Conservation (phyloP, 2,888 invertebrate genomes). For the Drosophila borborema region DNA sequence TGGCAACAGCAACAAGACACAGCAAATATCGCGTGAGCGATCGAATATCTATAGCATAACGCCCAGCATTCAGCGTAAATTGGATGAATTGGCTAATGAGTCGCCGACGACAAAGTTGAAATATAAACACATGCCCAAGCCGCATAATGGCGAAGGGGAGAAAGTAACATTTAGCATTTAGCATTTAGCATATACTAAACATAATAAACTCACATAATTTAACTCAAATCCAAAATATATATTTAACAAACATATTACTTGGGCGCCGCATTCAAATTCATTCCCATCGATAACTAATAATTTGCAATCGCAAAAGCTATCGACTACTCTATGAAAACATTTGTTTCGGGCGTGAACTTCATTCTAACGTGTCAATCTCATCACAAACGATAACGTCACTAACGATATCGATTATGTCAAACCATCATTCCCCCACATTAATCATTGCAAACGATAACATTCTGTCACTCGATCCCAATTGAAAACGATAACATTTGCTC, state of each 20-base stretch:
- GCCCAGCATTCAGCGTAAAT: constrained; percentile 73
- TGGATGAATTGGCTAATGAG: constrained; percentile 72
- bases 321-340: background rate
- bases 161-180: constrained; percentile 54
- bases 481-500: constrained; percentile 17
- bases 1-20: constrained; percentile 16
- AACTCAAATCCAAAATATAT: constrained; percentile 30
- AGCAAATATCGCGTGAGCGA: constrained; percentile 37
- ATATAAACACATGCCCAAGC: constrained; percentile 16
- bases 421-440: background rate
- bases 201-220: constrained; percentile 52
- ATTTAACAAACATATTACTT: constrained; percentile 37
- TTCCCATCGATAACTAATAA: constrained; percentile 9
- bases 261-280: constrained; percentile 26
- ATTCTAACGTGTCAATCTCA: background rate
- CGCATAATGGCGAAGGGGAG: constrained; percentile 30
- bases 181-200: constrained; percentile 33
- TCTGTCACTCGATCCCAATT: background rate
- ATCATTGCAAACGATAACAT: constrained; percentile 16
- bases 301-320: background rate
- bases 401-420: background rate
- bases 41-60: constrained; percentile 74
- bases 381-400: background rate
- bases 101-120: constrained; percentile 51
- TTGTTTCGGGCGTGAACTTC: background rate